Evolutionary conservation across 2,797 vertebrate species (phyloP), one percentile per base, ranked within the genome.

Genomic region (Pipistrellus pipistrellus): DNA sequence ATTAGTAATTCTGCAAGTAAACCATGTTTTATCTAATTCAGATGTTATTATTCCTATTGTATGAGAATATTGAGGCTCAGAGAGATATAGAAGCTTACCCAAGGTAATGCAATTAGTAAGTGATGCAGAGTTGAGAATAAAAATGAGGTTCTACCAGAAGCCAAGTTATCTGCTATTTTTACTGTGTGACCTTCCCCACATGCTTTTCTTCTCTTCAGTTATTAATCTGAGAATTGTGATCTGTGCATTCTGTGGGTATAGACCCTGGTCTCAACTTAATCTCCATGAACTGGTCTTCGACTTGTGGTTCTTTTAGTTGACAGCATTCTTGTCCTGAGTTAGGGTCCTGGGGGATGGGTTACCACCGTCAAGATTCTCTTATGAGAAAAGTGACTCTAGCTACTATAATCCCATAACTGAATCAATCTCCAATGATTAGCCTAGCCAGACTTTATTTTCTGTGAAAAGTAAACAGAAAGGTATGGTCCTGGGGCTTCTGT

Each of bases 1-100:
- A 93, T 66, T 44, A 90, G 11, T 64, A 72, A 44, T 87, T 90
- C 38, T 76, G 88, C 15, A 32, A 77, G 4, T 91, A 86, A 83
- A 38, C n/a, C 69, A 38, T 48, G 12, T 64, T 85, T 68, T 85
- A 48, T 68, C 3, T 85, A 85, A 57, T 83, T 72, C 35, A 91
- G n/a, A 15, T 81, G 25, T 66, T 62, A 18, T 71, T 38, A 15
- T 86, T 71, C 48, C 8, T 48, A 76, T n/a, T 59, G 3, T 35
- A 59, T 62, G 1, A 30, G 27, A 23, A 62, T 81, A 2, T 64
- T 80, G 89, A 55, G 32, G 7, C n/a, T 95, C 21, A 59, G 30
- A 85, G 73, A 85, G 3, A 41, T 82, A 32, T 90, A 90, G 20
- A 53, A 64, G 10, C n/a, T 84, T 69, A 66, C 35, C 15, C 30